Conservation (phyloP, 2,888 invertebrate genomes). For the Lasioglossum figueresi region DNA sequence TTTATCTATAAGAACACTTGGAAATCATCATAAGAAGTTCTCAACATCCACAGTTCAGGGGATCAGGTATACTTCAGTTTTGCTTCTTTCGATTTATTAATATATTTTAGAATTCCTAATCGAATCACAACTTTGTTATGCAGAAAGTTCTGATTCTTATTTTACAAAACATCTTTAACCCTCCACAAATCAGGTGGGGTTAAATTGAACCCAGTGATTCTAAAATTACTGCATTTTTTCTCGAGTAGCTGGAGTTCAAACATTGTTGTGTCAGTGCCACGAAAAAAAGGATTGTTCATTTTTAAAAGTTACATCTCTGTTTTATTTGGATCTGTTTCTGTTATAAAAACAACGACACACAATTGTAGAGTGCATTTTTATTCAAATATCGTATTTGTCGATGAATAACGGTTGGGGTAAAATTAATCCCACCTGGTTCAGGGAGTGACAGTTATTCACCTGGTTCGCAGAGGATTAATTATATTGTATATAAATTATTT, state of each 20-base stretch:
- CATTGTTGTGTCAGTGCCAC: background rate
- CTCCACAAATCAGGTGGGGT: background rate
- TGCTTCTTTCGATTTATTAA: background rate
- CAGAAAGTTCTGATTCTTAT: background rate
- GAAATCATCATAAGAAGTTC: slow-evolving; percentile 28
- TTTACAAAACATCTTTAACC: background rate
- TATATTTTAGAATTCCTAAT: background rate
- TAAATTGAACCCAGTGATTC: background rate
- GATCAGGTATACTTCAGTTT: slow-evolving; percentile 34
- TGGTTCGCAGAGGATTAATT: background rate
- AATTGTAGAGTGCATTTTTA: background rate
- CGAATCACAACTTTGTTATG: background rate
- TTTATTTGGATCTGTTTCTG: background rate
- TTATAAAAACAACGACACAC: background rate
- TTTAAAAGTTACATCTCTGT: background rate
- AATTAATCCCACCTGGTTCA: slow-evolving; percentile 1
- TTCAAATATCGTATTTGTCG: background rate
- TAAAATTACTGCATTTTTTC: background rate
- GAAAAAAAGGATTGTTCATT: background rate
- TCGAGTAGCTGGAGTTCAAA: background rate
- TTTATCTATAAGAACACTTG: slow-evolving; percentile 21
- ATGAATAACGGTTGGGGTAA: background rate
- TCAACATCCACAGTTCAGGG: slow-evolving; percentile 1
- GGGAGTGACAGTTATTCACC: background rate
- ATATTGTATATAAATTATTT: slow-evolving; percentile 30